These are phyloP conservation scores for Onychorhynchus coronatus DNA, from an alignment of 2,113 vertebrate species.

Conservation along the genomic window DNA sequence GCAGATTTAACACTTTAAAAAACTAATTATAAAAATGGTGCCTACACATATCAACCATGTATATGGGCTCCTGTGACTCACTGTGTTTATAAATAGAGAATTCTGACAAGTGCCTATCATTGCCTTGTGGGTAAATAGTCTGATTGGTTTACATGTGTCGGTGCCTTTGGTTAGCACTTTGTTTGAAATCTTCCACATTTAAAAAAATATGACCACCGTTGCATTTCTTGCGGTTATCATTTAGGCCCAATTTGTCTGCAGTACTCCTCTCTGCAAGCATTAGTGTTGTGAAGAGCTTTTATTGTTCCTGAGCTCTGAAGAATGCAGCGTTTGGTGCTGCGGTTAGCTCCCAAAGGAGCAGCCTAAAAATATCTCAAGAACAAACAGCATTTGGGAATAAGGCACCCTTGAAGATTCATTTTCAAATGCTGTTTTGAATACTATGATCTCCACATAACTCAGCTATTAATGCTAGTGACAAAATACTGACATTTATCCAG, in stretches of 20 bases:
- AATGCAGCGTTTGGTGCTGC: not conserved
- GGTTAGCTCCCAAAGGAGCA: not conserved
- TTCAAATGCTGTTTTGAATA: not conserved
- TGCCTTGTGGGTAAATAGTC: not conserved
- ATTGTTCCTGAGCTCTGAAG: not conserved
- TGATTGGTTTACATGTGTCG: not conserved
- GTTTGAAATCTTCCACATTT: not conserved
- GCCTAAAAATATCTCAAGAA: constrained; percentile 36
- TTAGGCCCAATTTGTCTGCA: not conserved
- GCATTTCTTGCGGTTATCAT: not conserved
- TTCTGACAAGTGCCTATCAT: not conserved
- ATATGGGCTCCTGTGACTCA: not conserved
- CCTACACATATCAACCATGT: accelerated
- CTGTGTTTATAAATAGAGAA: not conserved
- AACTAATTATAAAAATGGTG: not conserved
- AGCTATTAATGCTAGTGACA: not conserved
- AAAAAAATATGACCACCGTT: accelerated
- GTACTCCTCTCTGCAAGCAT: not conserved
- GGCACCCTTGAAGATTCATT: not conserved
- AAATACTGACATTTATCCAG: not conserved
- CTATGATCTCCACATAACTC: not conserved
- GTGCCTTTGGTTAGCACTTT: not conserved
- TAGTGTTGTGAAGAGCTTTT: not conserved
- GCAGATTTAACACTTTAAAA: not conserved
- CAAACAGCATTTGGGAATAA: not conserved